phyloP scores from a whole-genome alignment of 92 coral and sea anemone genomes.

The Virgularia gustaviana region DNA sequence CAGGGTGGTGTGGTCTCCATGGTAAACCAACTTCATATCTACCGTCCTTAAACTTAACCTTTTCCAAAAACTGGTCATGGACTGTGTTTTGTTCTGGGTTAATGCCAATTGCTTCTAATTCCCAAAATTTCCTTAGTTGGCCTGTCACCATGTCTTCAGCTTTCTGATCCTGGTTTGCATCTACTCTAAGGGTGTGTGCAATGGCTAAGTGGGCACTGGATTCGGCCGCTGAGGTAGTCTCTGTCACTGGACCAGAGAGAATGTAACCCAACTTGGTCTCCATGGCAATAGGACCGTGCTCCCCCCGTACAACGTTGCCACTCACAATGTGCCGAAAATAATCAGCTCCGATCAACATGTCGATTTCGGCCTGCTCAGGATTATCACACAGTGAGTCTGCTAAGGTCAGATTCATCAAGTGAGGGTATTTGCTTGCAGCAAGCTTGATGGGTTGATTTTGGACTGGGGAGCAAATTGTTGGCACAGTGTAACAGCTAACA shows the following conservation, averaged over 20 bases:
- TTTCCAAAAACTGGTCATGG: slow-evolving; percentile 12
- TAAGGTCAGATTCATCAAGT: slow-evolving; percentile 18
- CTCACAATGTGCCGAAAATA: slow-evolving; percentile 47
- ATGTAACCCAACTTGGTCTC: slow-evolving; percentile 40
- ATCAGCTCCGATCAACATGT: slow-evolving; percentile 44
- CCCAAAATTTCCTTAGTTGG: slow-evolving; percentile 28
- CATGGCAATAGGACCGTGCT: slow-evolving; percentile 54
- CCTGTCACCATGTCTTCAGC: too few species aligned
- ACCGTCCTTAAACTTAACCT: background rate
- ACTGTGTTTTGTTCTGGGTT: slow-evolving; percentile 27
- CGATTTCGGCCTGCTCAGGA: slow-evolving; percentile 10
- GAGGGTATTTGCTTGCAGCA: slow-evolving; percentile 32
- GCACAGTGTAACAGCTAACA: too few species aligned
- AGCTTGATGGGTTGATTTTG: slow-evolving; percentile 35
- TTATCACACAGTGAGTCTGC: slow-evolving; percentile 31
- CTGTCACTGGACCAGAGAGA: slow-evolving; percentile 47
- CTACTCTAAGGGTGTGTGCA: too few species aligned
- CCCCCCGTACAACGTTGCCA: slow-evolving; percentile 51
- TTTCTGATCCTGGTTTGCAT: too few species aligned
- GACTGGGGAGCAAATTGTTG: slow-evolving; percentile 35
- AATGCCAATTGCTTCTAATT: slow-evolving; percentile 40
- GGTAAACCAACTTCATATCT: slow-evolving; percentile 30
- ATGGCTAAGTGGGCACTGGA: too few species aligned
- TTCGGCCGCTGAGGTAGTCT: too few species aligned
- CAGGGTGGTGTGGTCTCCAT: slow-evolving; percentile 23